Conservation (phyloP, 1,140 invertebrate genomes). For the Saccostrea glomerata region DNA sequence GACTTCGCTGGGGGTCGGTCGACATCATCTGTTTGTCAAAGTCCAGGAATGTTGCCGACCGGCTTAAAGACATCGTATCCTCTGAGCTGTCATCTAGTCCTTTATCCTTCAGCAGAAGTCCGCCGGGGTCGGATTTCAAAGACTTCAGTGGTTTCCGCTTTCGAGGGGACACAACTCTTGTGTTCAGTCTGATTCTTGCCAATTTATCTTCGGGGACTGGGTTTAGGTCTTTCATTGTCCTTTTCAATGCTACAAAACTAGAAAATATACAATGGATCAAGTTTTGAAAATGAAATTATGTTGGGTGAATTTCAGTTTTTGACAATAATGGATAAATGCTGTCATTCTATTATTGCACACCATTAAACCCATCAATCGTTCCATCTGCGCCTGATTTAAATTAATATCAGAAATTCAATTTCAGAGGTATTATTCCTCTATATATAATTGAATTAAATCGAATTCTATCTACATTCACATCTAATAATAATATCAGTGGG, state of each 20-base stretch:
- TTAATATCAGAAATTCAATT: constrained; percentile 33
- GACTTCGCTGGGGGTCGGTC: neutral
- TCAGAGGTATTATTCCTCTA: constrained; percentile 8
- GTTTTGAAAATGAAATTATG: neutral
- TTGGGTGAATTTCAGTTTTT: neutral
- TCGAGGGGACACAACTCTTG: constrained; percentile 41
- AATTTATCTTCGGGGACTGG: constrained; percentile 12
- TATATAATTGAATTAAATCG: constrained; percentile 22
- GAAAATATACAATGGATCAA: neutral
- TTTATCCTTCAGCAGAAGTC: neutral
- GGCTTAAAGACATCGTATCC: neutral
- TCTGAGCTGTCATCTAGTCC: neutral
- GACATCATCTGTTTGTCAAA: constrained; percentile 27
- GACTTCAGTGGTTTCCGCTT: constrained; percentile 12
- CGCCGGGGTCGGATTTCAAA: neutral
- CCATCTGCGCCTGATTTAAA: neutral
- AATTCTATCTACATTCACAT: constrained; percentile 20
- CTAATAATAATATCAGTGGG: neutral
- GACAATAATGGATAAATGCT: neutral
- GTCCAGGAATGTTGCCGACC: constrained; percentile 2
- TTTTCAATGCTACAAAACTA: neutral
- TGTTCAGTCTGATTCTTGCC: constrained; percentile 39
- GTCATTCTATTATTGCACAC: neutral
- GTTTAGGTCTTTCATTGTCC: neutral
- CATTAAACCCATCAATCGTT: neutral